These are phyloP conservation scores for Trichogramma pretiosum DNA, from an alignment of 1,140 invertebrate species.

Conservation along the genomic window DNA sequence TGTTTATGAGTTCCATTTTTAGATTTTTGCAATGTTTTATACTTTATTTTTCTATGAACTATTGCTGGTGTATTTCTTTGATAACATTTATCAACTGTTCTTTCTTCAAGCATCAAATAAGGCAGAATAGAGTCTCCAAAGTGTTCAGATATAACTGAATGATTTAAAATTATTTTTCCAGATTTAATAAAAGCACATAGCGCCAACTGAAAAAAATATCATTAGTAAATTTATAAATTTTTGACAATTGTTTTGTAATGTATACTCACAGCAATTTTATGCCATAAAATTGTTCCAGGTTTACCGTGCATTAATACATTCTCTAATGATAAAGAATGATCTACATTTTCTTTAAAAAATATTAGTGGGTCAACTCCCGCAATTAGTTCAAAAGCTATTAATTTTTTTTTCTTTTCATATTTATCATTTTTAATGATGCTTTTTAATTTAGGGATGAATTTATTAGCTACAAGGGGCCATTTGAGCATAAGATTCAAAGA, in stretches of 20 bases:
- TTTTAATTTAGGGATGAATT: conserved; percentile 37
- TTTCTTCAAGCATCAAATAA: conserved; percentile 26
- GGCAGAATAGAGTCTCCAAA: conserved; percentile 42
- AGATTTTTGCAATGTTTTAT: conserved; percentile 29
- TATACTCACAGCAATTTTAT: conserved; percentile 34
- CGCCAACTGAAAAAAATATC: conserved; percentile 28
- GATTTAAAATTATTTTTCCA: conserved; percentile 27
- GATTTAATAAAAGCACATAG: conserved; percentile 38
- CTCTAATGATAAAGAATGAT: conserved; percentile 29
- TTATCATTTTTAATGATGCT: conserved; percentile 30
- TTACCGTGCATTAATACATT: conserved; percentile 31
- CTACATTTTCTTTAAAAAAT: conserved; percentile 30
- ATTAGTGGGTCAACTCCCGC: conserved; percentile 36
- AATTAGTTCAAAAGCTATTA: conserved; percentile 36
- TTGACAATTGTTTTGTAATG: not conserved
- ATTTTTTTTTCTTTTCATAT: conserved; percentile 29
- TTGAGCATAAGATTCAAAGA: conserved; percentile 41
- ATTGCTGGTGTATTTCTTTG: conserved; percentile 34
- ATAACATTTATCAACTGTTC: conserved; percentile 15
- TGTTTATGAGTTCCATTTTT: conserved; percentile 32
- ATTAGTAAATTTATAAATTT: not conserved
- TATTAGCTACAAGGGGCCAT: conserved; percentile 40
- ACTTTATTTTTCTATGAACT: conserved; percentile 40
- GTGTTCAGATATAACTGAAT: conserved; percentile 31
- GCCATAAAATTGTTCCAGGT: conserved; percentile 36